phyloP scores from a whole-genome alignment of 2,113 vertebrate species.

The Eptesicus fuscus region DNA sequence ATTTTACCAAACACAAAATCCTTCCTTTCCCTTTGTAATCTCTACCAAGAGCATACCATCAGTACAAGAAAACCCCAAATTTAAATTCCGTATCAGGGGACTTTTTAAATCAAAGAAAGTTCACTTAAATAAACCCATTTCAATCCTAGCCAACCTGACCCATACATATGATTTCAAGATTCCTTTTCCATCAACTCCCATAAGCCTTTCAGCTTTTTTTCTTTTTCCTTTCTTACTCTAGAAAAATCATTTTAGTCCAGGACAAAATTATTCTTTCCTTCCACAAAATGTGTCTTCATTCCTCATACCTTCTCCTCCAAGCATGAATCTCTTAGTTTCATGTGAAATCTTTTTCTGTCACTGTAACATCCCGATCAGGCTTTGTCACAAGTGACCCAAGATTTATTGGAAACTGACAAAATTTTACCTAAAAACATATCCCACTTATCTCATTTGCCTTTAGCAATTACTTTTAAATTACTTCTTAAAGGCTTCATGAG shows the following conservation, averaged over 20 bases:
- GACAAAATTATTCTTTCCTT: background rate
- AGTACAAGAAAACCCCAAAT: background rate
- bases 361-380: background rate
- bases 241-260: background rate
- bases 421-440: background rate
- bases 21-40: background rate
- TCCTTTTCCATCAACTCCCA: background rate
- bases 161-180: background rate
- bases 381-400: background rate
- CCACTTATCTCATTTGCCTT: background rate
- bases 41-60: background rate
- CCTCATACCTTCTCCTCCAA: no score
- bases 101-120: background rate
- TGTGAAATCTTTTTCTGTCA: background rate
- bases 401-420: background rate
- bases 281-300: background rate
- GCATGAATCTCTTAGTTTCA: background rate
- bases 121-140: background rate
- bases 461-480: background rate
- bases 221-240: background rate
- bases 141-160: background rate
- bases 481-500: background rate
- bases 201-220: background rate
- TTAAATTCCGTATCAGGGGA: background rate
- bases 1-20: background rate